These are phyloP conservation scores for Mungos mungo DNA, from an alignment of 2,113 vertebrate species.

Conservation along the genomic window DNA sequence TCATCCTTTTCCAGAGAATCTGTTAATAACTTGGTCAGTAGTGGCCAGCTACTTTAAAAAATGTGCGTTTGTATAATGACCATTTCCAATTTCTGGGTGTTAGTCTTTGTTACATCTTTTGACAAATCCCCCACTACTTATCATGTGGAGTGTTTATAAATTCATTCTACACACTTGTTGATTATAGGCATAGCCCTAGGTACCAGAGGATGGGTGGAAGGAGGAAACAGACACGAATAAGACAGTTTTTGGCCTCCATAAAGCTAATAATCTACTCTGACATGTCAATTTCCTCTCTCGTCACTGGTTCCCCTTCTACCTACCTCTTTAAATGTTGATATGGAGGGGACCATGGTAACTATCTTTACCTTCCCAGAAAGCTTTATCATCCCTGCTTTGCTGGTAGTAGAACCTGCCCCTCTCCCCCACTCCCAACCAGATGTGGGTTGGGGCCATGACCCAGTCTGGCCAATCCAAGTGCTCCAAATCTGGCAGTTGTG, in stretches of 20 bases:
- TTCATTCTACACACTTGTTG: background rate
- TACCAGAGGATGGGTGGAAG: background rate
- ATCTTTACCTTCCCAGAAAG: background rate
- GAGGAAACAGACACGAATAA: background rate
- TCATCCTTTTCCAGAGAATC: constrained; percentile 32
- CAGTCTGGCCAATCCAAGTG: background rate
- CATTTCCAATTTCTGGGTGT: constrained; percentile 31
- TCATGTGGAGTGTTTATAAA: background rate
- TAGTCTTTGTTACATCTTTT: constrained; percentile 39
- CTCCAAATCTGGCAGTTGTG: background rate
- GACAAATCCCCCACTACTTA: background rate
- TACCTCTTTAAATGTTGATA: background rate
- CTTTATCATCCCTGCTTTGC: background rate
- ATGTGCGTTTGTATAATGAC: constrained; percentile 30
- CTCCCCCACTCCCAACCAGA: background rate
- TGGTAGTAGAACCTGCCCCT: background rate
- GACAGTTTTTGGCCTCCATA: constrained; percentile 1
- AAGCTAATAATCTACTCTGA: constrained; percentile 19
- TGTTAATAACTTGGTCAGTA: constrained; percentile 50
- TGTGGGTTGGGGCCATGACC: background rate
- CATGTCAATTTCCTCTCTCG: background rate
- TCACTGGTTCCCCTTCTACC: background rate
- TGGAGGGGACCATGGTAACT: background rate
- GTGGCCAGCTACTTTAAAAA: constrained; percentile 10
- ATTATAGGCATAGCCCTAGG: background rate